A percentile compares a stretch with the other conserved stretches of the same genome.
Evolutionary conservation across 1,140 invertebrate genomes (phyloP).

Genomic region (Tenebrio molitor): DNA sequence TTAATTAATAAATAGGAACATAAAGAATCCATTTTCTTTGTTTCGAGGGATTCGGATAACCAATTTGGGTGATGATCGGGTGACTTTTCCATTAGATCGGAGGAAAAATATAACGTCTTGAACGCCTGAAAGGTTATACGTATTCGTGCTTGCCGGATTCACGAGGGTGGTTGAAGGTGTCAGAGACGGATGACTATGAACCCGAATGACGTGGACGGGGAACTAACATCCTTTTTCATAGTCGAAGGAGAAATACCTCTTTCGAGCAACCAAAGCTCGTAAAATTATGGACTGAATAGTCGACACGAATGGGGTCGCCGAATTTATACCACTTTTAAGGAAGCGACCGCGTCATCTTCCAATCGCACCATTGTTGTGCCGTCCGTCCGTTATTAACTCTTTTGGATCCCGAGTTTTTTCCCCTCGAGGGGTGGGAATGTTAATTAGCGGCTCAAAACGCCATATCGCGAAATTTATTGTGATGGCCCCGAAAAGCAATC

Average conservation of each 20-base stretch:
- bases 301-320: neutral
- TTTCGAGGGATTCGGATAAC: neutral
- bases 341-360: neutral
- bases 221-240: slow-evolving; percentile 38
- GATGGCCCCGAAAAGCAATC: slow-evolving; percentile 12
- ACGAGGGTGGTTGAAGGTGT: slow-evolving; percentile 48
- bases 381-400: too few species aligned
- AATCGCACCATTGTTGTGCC: neutral
- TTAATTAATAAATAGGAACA: slow-evolving; percentile 8
- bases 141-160: slow-evolving; percentile 35
- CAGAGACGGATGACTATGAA: slow-evolving; percentile 51
- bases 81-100: slow-evolving; percentile 3
- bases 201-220: slow-evolving; percentile 43
- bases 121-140: slow-evolving; percentile 29
- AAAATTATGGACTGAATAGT: slow-evolving; percentile 12
- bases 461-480: slow-evolving; percentile 7
- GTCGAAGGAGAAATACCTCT: slow-evolving; percentile 1
- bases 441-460: neutral
- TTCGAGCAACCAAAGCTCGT: neutral
- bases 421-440: too few species aligned
- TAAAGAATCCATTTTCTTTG: slow-evolving; percentile 8
- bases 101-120: neutral
- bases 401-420: too few species aligned
- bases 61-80: slow-evolving; percentile 5
- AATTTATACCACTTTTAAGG: slow-evolving; percentile 11